Base-by-base conservation (phyloP, 2,113 vertebrate species). In the Cinclus mexicanus region DNA sequence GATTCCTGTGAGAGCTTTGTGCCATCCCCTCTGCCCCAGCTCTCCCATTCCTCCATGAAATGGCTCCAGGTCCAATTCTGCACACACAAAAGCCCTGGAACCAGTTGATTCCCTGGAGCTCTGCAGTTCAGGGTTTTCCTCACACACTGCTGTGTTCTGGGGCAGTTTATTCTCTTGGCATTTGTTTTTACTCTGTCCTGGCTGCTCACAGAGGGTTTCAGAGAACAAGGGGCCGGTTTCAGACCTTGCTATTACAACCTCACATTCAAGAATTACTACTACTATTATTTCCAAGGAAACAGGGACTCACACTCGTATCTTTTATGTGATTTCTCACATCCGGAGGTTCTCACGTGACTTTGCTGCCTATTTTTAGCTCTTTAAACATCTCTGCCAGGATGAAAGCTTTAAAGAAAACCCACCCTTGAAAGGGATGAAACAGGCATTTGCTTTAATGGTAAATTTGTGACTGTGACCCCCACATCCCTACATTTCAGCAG, bases 241-340 rank as follows among this genome's bases (percentile, higher is more conserved):
- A 90, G 90, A 79, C 68, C 93, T 90, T 13, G 3, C 86, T 70
- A 11, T 78, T 78, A 55, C 88, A 89, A 80, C 74, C 82, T 91
- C 78, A 9, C 61, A 22, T 91, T 88, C 94, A 91, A 76, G 94
- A 97, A 95, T 96, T 97, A 97, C 96, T 97, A 97, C 95, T 96
- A 97, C 95, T 97, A 95, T 86, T 96, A 97, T 97, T 97, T 97
- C 97, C 97, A 97, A 97, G 97, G 97, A 97, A 97, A 97, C 97
- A 28, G 93, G 89, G 93, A 91, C 95, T 93, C 88, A 72, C 7
- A 4, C 93, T 91, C 79, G 0, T 95, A 95, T 95, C 95, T 97
- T 97, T 97, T 95, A 97, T 97, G 95, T 95, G 95, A 94, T 96
- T 96, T 96, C 92, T 96, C 96, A 94, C 95, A 97, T 96, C 89